These are phyloP conservation scores for Cetonia aurata DNA, from an alignment of 2,888 invertebrate species.

Conservation along the genomic window DNA sequence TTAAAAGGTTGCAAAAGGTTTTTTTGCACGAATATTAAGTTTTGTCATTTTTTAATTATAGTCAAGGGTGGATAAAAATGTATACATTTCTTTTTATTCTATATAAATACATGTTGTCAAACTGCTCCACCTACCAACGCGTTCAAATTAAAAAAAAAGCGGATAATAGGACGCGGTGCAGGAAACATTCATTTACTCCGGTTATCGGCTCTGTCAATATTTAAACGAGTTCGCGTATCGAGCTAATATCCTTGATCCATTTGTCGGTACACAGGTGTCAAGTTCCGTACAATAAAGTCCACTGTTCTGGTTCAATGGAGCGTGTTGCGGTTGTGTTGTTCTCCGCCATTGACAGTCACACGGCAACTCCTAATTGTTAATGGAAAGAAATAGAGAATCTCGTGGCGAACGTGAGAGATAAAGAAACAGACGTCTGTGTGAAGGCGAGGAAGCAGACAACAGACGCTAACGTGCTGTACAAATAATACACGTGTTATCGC, in stretches of 20 bases:
- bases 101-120: too few relatives aligned
- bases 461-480: too few relatives aligned
- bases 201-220: conserved; percentile 30
- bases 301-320: conserved; percentile 24
- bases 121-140: too few relatives aligned
- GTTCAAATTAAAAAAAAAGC: too few relatives aligned
- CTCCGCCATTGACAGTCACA: neutral
- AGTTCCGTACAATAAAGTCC: conserved; percentile 11
- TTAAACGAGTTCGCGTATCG: conserved; percentile 30
- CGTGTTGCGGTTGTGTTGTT: conserved; percentile 20
- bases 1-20: too few relatives aligned
- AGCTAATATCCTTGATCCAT: conserved; percentile 37
- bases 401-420: neutral
- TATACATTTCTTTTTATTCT: too few relatives aligned
- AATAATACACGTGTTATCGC: too few relatives aligned
- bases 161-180: neutral
- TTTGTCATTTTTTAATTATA: too few relatives aligned
- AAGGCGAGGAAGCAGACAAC: too few relatives aligned
- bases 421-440: neutral
- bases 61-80: too few relatives aligned
- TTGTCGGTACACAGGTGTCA: conserved; percentile 27
- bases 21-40: too few relatives aligned
- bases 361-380: conserved; percentile 28
- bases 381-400: neutral
- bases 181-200: conserved; percentile 29